These are phyloP conservation scores for Rhyacophila evoluta DNA, from an alignment of 2,888 invertebrate genomes.

Conservation along the genomic window DNA sequence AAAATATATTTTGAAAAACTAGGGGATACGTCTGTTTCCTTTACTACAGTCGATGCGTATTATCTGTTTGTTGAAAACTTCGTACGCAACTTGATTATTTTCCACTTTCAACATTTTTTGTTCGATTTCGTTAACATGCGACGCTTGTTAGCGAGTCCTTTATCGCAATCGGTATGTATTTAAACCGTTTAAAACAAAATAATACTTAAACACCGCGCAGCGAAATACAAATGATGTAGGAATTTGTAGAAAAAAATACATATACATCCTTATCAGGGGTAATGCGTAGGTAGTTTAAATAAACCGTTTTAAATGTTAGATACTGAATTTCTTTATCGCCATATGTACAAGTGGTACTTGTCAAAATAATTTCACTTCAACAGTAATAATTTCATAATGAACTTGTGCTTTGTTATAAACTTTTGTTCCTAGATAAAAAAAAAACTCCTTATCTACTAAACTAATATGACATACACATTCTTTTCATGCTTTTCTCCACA, in stretches of 20 bases:
- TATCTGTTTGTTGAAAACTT: too few relatives aligned
- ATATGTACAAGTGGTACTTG: not conserved
- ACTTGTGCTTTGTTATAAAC: not conserved
- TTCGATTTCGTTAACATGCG: not conserved
- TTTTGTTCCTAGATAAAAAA: not conserved
- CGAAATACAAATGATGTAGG: not conserved
- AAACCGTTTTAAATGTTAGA: slow-evolving; percentile 3
- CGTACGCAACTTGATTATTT: too few relatives aligned
- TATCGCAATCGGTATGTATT: not conserved
- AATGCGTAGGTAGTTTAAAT: not conserved
- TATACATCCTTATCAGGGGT: not conserved
- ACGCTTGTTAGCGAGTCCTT: not conserved
- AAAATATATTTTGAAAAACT: too few relatives aligned
- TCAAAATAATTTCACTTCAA: not conserved
- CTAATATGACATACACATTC: too few relatives aligned
- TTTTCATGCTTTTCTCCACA: too few relatives aligned
- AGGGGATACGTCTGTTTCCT: too few relatives aligned
- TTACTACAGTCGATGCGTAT: too few relatives aligned
- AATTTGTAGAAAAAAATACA: not conserved
- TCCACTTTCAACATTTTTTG: too few relatives aligned
- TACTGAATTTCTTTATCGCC: not conserved
- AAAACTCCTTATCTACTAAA: too few relatives aligned
- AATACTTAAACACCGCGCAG: not conserved
- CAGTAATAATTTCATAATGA: slow-evolving; percentile 18
- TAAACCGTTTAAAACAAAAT: not conserved